Conservation (phyloP, 2,113 vertebrate species). For the Herpetotheres cachinnans region DNA sequence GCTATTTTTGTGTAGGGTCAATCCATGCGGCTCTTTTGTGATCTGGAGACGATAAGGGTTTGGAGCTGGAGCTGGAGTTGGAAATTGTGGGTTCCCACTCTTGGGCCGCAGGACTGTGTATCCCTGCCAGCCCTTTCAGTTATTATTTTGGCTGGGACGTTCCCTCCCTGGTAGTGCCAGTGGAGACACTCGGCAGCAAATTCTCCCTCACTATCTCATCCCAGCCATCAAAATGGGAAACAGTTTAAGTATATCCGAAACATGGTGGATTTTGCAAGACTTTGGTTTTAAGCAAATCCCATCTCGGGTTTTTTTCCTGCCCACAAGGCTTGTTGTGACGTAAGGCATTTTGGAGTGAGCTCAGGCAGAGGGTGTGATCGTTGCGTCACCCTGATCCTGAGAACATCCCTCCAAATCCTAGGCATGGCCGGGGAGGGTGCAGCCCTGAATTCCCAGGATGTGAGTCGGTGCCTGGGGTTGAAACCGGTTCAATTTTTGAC, state of each 20-base stretch:
- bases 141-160: not conserved
- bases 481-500: not conserved
- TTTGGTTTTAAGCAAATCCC: not conserved
- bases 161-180: not conserved
- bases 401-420: not conserved
- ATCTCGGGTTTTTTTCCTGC: not conserved
- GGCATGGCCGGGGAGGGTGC: not conserved
- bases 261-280: not conserved
- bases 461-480: not conserved
- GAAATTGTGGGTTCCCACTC: not conserved
- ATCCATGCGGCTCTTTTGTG: rapidly evolving
- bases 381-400: not conserved
- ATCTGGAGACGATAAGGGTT: not conserved
- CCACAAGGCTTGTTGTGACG: not conserved
- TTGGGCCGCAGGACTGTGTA: rapidly evolving
- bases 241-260: not conserved
- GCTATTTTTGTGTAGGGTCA: not conserved
- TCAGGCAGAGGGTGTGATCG: not conserved
- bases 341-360: not conserved
- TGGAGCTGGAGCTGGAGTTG: not conserved
- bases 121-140: not conserved
- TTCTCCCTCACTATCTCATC: not conserved
- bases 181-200: not conserved
- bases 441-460: not conserved
- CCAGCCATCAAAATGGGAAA: not conserved